These are phyloP conservation scores for Burhinus oedicnemus DNA, from an alignment of 2,113 vertebrate species.

Conservation along the genomic window DNA sequence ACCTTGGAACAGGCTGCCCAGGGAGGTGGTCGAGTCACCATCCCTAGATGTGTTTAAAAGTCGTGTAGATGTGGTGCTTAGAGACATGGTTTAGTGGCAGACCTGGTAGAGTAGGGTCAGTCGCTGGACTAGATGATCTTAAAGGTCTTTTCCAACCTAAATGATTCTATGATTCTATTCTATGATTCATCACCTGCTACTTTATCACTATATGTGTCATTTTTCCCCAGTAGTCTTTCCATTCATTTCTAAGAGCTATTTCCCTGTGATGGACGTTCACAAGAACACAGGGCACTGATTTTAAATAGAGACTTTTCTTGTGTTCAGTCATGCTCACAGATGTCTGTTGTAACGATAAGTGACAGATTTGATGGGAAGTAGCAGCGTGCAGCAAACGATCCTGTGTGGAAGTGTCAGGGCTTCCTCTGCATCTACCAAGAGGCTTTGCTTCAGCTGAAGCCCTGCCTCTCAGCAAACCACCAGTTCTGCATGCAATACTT, in stretches of 20 bases:
- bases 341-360: background rate
- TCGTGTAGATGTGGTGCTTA: too few relatives aligned
- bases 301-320: background rate
- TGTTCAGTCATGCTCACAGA: background rate
- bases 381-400: fast-evolving
- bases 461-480: background rate
- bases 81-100: too few relatives aligned
- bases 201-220: fast-evolving
- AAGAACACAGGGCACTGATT: background rate
- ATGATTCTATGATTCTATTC: too few relatives aligned
- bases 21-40: too few relatives aligned
- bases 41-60: too few relatives aligned
- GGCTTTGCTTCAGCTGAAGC: background rate
- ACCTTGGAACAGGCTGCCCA: too few relatives aligned
- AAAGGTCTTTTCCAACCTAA: too few relatives aligned
- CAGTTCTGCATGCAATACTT: fast-evolving
- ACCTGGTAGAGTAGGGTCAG: too few relatives aligned
- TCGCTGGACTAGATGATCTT: too few relatives aligned
- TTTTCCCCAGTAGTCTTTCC: background rate
- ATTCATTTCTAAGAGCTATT: background rate
- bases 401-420: background rate
- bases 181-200: too few relatives aligned
- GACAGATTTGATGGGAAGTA: background rate
- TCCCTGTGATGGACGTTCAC: background rate
- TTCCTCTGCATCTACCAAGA: fast-evolving